Conservation (phyloP, 2,888 invertebrate genomes). For the Chrysolina oricalcia region DNA sequence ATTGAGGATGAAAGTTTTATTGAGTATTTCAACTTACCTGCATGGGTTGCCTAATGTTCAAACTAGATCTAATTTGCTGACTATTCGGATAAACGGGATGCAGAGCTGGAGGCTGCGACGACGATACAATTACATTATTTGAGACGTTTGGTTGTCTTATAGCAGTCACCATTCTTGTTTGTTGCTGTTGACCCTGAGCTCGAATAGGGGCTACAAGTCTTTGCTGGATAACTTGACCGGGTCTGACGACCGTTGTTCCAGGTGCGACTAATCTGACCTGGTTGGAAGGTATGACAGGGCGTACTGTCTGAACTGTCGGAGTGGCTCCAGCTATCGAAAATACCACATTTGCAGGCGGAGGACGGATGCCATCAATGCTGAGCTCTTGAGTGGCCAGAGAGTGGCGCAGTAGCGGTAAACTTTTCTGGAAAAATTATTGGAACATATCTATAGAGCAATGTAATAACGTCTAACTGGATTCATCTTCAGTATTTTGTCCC, state of each 20-base stretch:
- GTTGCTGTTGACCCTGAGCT: slow-evolving; percentile 57
- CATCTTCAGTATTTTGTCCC: too few species aligned
- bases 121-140: slow-evolving; percentile 68
- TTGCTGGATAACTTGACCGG: slow-evolving; percentile 74
- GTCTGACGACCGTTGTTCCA: slow-evolving; percentile 71
- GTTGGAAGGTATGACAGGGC: slow-evolving; percentile 35
- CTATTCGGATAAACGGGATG: slow-evolving; percentile 68
- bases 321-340: slow-evolving; percentile 74
- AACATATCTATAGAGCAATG: not conserved
- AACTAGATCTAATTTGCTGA: slow-evolving; percentile 50
- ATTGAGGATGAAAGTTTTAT: too few species aligned
- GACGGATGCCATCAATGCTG: slow-evolving; percentile 94
- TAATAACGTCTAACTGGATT: too few species aligned
- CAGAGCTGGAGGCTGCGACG: slow-evolving; percentile 70
- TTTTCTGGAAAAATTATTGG: slow-evolving; percentile 81
- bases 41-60: slow-evolving; percentile 57
- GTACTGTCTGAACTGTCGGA: slow-evolving; percentile 67
- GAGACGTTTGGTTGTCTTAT: slow-evolving; percentile 66
- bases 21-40: slow-evolving; percentile 57
- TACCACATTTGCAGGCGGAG: slow-evolving; percentile 85
- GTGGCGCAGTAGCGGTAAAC: slow-evolving; percentile 92
- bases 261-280: slow-evolving; percentile 78
- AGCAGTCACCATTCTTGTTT: slow-evolving; percentile 69
- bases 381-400: slow-evolving; percentile 92
- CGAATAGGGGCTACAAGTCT: slow-evolving; percentile 74